Evolutionary conservation across 2,888 invertebrate genomes (phyloP).

Genomic region (Habrosyne pyritoides): DNA sequence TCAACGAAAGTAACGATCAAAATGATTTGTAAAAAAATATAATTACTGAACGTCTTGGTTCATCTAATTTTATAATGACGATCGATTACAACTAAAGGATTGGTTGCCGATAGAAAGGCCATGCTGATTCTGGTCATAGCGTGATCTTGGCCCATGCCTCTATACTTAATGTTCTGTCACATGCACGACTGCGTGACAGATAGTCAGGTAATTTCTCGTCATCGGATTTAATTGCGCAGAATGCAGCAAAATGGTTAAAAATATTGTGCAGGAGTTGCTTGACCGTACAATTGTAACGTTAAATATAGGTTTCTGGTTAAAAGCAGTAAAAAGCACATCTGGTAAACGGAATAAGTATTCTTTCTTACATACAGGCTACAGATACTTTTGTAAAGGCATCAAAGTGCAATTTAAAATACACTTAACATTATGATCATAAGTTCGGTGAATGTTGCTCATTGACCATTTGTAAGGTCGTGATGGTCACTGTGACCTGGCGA

Average conservation of each 20-base stretch:
- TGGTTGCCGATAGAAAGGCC: no score
- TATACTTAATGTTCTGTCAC: not conserved
- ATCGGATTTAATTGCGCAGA: not conserved
- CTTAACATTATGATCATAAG: conserved; percentile 11
- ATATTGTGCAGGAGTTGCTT: not conserved
- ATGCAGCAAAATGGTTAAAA: not conserved
- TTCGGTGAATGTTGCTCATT: conserved; percentile 24
- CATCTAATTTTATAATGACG: no score
- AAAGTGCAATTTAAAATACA: conserved; percentile 10
- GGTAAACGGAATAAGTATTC: not conserved
- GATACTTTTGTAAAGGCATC: not conserved
- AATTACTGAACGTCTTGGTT: no score
- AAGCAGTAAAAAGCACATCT: not conserved
- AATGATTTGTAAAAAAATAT: no score
- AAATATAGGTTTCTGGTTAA: not conserved
- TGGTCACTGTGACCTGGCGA: conserved; percentile 37
- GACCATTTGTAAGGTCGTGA: conserved; percentile 47
- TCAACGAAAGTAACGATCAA: no score
- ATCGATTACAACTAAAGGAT: no score
- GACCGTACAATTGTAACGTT: not conserved
- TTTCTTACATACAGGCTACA: not conserved
- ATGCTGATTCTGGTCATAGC: not conserved
- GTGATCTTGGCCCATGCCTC: not conserved
- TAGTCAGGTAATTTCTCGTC: not conserved
- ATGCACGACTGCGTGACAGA: no score